A percentile compares a stretch with the other conserved stretches of the same genome.
Evolutionary conservation across 2,888 invertebrate species (phyloP).

Genomic region (Augiades crinisus): DNA sequence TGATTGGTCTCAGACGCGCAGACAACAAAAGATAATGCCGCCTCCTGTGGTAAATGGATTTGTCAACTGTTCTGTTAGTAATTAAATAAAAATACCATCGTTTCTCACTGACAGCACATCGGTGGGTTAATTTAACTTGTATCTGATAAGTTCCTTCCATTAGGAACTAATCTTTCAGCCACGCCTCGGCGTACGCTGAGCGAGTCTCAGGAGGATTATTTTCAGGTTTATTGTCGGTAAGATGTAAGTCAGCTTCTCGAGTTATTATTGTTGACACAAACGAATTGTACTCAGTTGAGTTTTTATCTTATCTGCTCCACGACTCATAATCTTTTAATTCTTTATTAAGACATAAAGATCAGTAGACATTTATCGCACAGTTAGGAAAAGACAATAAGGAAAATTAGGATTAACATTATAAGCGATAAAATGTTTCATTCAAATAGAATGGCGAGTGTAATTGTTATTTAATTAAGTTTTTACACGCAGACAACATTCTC

Average conservation of each 20-base stretch:
- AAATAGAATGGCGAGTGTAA: too few relatives aligned
- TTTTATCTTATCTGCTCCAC: conserved; percentile 33
- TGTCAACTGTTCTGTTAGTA: conserved; percentile 71
- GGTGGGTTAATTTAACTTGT: conserved; percentile 34
- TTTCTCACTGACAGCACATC: conserved; percentile 41
- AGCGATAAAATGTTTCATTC: too few relatives aligned
- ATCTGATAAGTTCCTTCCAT: conserved; percentile 45
- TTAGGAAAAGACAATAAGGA: too few relatives aligned
- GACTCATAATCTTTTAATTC: conserved; percentile 16
- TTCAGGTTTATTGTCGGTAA: conserved; percentile 13
- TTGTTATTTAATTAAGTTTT: neutral
- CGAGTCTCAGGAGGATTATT: conserved; percentile 15
- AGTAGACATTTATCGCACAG: too few relatives aligned
- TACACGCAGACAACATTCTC: neutral
- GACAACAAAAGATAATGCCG: conserved; percentile 74
- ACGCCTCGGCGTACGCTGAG: conserved; percentile 11
- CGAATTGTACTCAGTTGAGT: too few relatives aligned
- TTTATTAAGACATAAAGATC: too few relatives aligned
- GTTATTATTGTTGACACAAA: conserved; percentile 6
- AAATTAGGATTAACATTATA: too few relatives aligned
- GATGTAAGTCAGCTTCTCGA: conserved; percentile 1
- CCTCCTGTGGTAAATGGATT: conserved; percentile 67
- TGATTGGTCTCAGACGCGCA: conserved; percentile 72
- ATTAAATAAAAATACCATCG: conserved; percentile 73
- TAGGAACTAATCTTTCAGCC: conserved; percentile 29